Evolutionary conservation across 2,888 invertebrate species (phyloP).

Genomic region (Cyclophora punctaria): DNA sequence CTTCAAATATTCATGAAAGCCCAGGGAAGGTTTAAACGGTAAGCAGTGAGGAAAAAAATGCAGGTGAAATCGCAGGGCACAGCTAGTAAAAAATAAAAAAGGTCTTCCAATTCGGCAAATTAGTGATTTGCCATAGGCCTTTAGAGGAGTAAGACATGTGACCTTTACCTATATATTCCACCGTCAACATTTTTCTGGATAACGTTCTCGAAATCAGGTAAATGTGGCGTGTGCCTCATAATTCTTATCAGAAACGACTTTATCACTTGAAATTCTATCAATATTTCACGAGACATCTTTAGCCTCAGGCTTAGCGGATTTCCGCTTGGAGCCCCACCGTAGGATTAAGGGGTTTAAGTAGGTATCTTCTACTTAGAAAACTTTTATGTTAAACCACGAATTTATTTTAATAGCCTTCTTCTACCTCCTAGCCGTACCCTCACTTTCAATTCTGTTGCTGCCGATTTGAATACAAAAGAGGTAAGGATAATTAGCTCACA

Average conservation of each 20-base stretch:
- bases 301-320: slow-evolving; percentile 13
- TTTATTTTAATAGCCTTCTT: slow-evolving; percentile 3
- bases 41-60: no score
- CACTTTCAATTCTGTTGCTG: slow-evolving; percentile 2
- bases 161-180: no score
- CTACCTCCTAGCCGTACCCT: background rate
- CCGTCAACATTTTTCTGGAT: no score
- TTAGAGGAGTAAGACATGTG: no score
- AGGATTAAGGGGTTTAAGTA: slow-evolving; percentile 12
- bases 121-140: no score
- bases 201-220: background rate
- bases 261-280: slow-evolving; percentile 15
- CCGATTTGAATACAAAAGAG: no score
- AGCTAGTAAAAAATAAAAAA: no score
- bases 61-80: no score
- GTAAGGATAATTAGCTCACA: no score
- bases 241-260: slow-evolving; percentile 5
- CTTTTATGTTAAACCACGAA: slow-evolving; percentile 6
- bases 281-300: slow-evolving; percentile 13
- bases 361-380: slow-evolving; percentile 4
- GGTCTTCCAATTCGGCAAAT: no score
- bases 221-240: slow-evolving; percentile 8
- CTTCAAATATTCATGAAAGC: no score
- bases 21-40: no score
- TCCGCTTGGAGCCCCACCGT: slow-evolving; percentile 9